phyloP scores from a whole-genome alignment of 2,113 vertebrate species.

The Jaculus jaculus region DNA sequence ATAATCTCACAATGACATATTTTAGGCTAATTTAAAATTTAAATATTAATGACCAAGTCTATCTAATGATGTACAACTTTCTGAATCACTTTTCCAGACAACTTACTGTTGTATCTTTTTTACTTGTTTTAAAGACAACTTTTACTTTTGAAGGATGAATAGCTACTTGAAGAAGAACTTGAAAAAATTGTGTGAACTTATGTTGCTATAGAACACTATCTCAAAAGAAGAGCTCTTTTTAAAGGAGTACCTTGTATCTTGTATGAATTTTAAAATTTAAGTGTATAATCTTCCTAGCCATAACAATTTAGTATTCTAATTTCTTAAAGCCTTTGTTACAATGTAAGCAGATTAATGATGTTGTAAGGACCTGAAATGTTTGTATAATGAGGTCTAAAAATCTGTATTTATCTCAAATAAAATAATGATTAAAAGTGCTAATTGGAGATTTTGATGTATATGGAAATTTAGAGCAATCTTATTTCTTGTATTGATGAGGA shows the following conservation, averaged over 20 bases:
- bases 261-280: constrained; percentile 48
- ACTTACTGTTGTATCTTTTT: not conserved
- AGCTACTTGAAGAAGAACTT: not conserved
- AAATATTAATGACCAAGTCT: constrained; percentile 29
- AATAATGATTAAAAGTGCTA: constrained; percentile 55
- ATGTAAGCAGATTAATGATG: constrained; percentile 25
- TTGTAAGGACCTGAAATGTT: constrained; percentile 47
- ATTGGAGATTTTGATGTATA: constrained; percentile 44
- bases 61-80: constrained; percentile 17
- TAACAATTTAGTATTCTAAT: not conserved
- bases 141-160: constrained; percentile 40
- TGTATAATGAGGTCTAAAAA: constrained; percentile 24
- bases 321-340: constrained; percentile 32
- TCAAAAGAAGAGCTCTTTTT: constrained; percentile 9
- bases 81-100: constrained; percentile 2
- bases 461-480: constrained; percentile 18
- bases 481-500: constrained; percentile 43
- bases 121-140: not conserved
- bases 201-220: not conserved
- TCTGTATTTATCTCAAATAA: constrained; percentile 21
- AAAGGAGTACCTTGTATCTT: constrained; percentile 8
- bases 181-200: not conserved
- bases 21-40: constrained; percentile 51
- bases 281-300: not conserved
- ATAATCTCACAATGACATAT: constrained; percentile 1